Conservation (phyloP, 2,888 invertebrate species). For the Mesochorus sp. region DNA sequence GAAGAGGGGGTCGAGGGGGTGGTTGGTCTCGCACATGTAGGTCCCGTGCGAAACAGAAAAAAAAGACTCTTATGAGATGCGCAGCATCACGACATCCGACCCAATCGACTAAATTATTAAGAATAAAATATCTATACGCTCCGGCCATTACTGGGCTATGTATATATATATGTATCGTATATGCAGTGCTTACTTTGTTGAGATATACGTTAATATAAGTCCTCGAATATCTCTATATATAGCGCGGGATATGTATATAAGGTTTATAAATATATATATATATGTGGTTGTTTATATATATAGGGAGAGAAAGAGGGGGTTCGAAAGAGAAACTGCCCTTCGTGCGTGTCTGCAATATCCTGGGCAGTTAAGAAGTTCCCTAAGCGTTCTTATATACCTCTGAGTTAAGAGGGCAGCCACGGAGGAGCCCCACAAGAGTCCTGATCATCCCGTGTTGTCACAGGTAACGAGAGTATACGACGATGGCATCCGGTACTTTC, state of each 20-base stretch:
- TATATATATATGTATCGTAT: too few species aligned
- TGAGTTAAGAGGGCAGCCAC: conserved; percentile 50
- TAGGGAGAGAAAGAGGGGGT: not conserved
- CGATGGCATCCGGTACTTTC: conserved; percentile 27
- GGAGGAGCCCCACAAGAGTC: conserved; percentile 24
- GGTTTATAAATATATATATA: not conserved
- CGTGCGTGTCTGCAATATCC: conserved; percentile 48
- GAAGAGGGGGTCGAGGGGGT: not conserved
- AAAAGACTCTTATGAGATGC: conserved; percentile 12
- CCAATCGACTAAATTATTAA: conserved; percentile 28
- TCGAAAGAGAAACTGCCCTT: conserved; percentile 39
- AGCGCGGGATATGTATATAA: not conserved
- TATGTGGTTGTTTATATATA: conserved; percentile 1
- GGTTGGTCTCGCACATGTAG: too few species aligned
- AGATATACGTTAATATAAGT: conserved; percentile 44
- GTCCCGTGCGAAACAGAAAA: not conserved
- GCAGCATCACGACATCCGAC: conserved; percentile 8
- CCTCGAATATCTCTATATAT: not conserved
- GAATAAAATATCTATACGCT: conserved; percentile 13
- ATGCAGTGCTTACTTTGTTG: not conserved
- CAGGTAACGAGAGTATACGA: conserved; percentile 60
- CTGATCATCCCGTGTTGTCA: conserved; percentile 52
- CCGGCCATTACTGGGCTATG: not conserved
- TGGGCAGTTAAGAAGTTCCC: conserved; percentile 44
- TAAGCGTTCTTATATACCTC: conserved; percentile 45